phyloP scores from a whole-genome alignment of 2,888 invertebrate species.

The Rugalucina vietnamica region DNA sequence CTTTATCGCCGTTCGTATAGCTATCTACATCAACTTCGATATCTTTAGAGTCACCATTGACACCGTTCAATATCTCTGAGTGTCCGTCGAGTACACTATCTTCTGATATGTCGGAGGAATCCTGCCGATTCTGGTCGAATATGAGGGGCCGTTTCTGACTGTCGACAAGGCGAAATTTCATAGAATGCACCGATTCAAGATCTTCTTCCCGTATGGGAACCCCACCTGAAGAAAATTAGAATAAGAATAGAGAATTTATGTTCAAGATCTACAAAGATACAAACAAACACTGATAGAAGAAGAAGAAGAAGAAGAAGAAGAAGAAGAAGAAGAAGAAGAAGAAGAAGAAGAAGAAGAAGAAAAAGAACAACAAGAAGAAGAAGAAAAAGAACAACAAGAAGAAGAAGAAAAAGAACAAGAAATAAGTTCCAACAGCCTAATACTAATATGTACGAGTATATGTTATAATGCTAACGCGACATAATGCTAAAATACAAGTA shows the following conservation, averaged over 20 bases:
- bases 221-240: constrained; percentile 31
- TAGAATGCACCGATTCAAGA: constrained; percentile 52
- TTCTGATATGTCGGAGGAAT: not conserved
- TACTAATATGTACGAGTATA: no score
- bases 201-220: constrained; percentile 33
- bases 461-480: not conserved
- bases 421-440: not conserved
- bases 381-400: not conserved
- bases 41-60: not conserved
- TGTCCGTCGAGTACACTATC: not conserved
- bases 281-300: no score
- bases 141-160: constrained; percentile 41
- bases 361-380: not conserved
- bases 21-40: no score
- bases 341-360: not conserved
- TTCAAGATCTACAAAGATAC: no score
- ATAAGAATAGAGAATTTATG: no score
- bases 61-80: not conserved
- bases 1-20: not conserved
- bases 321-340: not conserved
- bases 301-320: no score
- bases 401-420: not conserved
- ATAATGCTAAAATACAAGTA: not conserved
- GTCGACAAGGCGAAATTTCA: constrained; percentile 32
- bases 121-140: not conserved